phyloP scores from a whole-genome alignment of 2,113 vertebrate genomes.

The Uria lomvia region DNA sequence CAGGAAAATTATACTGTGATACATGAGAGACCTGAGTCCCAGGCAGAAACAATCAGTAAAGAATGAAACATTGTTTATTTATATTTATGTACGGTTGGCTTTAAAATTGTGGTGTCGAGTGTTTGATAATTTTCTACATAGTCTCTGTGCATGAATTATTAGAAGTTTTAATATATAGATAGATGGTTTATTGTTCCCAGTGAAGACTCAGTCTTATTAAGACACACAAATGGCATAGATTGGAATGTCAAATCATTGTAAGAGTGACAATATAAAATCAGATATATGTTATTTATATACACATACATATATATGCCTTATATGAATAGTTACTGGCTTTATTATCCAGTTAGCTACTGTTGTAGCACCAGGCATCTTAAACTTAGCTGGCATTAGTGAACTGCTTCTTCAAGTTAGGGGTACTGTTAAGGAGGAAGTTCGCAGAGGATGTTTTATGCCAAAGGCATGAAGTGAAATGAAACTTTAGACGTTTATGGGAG shows the following conservation, averaged over 20 bases:
- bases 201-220: not conserved
- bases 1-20: not conserved
- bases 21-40: fast-evolving
- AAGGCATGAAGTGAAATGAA: not conserved
- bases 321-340: not conserved
- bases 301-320: not conserved
- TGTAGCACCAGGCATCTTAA: not conserved
- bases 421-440: not conserved
- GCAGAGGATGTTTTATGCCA: not conserved
- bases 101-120: not conserved
- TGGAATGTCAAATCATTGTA: not conserved
- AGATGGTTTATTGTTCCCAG: not conserved
- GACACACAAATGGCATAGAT: not conserved
- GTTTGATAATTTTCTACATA: not conserved
- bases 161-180: not conserved
- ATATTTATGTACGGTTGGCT: not conserved
- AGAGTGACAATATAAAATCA: not conserved
- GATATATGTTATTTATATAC: not conserved
- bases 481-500: not conserved
- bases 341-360: not conserved
- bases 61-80: not conserved
- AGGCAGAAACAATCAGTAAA: not conserved
- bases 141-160: not conserved
- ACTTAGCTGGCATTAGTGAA: not conserved
- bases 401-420: not conserved